Evolutionary conservation across 2,797 vertebrate genomes (phyloP), one percentile per base, ranked within the genome.

Genomic region (Tapera naevia): DNA sequence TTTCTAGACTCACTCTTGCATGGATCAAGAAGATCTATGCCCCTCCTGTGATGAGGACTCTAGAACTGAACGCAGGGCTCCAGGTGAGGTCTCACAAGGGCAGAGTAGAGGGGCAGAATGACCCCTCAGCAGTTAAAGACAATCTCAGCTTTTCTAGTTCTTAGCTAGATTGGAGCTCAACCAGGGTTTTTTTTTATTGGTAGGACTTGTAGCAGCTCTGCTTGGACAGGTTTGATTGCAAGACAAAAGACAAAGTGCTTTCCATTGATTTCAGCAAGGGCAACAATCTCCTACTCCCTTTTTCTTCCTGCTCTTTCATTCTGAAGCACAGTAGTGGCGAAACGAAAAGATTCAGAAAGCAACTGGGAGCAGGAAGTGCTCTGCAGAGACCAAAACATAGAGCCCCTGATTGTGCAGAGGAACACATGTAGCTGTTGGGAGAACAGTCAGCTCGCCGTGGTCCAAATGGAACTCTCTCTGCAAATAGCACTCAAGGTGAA

Each of bases 191-290:
- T 1, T 43, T 51, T 37, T 83, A 81, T 80, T 85, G 56, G 23
- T 80, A 60, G 32, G n/a, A 37, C 61, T 46, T 75, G 9, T 19
- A 79, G 39, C 30, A 72, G 56, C 48, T 70, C 51, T 88, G 51
- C 41, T 89, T 66, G 80, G 56, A 41, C 6, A 2, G 30, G 30
- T 92, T 65, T 91, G 92, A 88, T 88, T 84, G 70, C 71, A 67
- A 81, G 73, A 80, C 64, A 93, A 57, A 94, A 91, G 53, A 61
- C 67, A 54, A 81, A 95, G 70, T 84, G 80, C 82, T 94, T 91
- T 66, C 80, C 83, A 64, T n/a, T 94, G 96, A 72, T 94, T 95
- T 93, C 83, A 88, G 86, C 73, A 91, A 88, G 74, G 80, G 73
- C 83, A 91, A 72, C 89, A 76, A 60, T 94, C 83, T 91, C 76